Evolutionary conservation across 2,888 invertebrate genomes (phyloP).

Genomic region (Acronicta aceris): DNA sequence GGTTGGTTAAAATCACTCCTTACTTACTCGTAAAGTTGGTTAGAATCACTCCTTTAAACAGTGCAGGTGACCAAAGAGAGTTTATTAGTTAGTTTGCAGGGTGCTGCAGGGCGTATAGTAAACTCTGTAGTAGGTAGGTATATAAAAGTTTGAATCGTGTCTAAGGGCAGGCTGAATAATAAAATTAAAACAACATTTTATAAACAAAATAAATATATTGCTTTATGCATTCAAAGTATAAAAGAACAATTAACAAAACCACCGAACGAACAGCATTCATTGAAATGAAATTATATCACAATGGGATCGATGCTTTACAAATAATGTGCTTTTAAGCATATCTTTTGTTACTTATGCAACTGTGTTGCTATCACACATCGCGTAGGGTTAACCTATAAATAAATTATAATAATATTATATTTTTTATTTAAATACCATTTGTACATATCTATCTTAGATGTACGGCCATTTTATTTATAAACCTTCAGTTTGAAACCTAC

Average conservation of each 20-base stretch:
- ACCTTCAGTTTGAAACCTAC: neutral
- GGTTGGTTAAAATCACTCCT: too few species aligned
- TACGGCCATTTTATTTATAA: neutral
- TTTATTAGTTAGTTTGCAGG: too few species aligned
- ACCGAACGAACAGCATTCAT: conserved; percentile 64
- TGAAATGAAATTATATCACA: conserved; percentile 61
- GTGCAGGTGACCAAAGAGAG: too few species aligned
- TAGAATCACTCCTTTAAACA: too few species aligned
- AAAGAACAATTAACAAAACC: conserved; percentile 70
- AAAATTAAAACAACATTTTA: conserved; percentile 67
- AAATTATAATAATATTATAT: conserved; percentile 4
- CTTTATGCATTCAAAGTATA: conserved; percentile 79
- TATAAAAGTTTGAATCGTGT: too few species aligned
- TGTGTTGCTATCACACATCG: conserved; percentile 33
- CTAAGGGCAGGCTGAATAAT: neutral
- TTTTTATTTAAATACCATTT: neutral
- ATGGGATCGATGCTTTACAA: conserved; percentile 42
- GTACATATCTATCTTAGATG: neutral
- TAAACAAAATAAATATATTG: conserved; percentile 81
- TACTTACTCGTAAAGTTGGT: too few species aligned
- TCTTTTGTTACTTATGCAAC: conserved; percentile 40
- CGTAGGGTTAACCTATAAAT: conserved; percentile 18
- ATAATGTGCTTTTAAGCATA: conserved; percentile 52
- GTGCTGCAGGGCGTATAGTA: too few species aligned
- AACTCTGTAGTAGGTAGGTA: too few species aligned